These are phyloP conservation scores for Cisticola juncidis DNA, from an alignment of 2,113 vertebrate genomes.

Conservation along the genomic window DNA sequence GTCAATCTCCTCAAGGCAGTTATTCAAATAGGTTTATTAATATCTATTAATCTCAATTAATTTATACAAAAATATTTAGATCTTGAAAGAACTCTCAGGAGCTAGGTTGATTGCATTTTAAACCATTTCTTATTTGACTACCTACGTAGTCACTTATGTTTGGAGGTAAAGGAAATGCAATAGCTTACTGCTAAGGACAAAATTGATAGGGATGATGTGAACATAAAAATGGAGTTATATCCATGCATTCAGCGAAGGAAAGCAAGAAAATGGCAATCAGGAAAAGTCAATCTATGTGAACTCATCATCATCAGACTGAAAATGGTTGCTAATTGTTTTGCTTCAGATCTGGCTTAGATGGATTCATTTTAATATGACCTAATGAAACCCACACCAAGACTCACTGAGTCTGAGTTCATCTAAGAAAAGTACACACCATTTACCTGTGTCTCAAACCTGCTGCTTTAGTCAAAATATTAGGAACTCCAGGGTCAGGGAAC, in stretches of 20 bases:
- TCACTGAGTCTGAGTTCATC: neutral
- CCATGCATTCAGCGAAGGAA: neutral
- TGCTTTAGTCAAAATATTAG: neutral
- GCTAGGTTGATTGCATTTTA: neutral
- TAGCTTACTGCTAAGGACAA: neutral
- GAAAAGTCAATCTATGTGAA: neutral
- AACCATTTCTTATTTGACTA: neutral
- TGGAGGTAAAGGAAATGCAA: neutral
- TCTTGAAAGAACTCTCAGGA: neutral
- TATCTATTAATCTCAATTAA: neutral
- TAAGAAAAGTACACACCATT: neutral
- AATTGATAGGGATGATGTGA: neutral
- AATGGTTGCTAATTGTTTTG: neutral
- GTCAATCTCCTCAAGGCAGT: neutral
- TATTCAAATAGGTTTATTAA: neutral
- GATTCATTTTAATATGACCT: neutral
- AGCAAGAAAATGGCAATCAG: neutral
- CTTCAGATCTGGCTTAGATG: neutral
- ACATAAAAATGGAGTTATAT: neutral
- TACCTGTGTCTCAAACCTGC: neutral
- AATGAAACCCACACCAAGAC: neutral
- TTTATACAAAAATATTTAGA: neutral
- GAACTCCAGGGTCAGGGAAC: neutral
- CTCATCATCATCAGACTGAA: neutral
- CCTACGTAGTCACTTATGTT: neutral